phyloP scores from a whole-genome alignment of 2,888 invertebrate genomes.

The Andrena chrysosceles region DNA sequence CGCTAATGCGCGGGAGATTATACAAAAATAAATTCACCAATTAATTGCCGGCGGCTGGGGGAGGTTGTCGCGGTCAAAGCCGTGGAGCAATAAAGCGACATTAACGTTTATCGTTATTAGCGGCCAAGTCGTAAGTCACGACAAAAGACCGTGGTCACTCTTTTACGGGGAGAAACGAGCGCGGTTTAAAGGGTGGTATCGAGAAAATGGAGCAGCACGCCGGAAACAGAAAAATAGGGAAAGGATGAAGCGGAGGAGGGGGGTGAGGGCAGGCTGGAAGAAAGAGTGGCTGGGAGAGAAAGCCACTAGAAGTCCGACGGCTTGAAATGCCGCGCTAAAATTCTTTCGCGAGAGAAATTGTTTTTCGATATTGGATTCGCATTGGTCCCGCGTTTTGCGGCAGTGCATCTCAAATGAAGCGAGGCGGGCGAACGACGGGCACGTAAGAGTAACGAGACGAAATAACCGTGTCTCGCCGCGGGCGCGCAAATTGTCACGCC shows the following conservation, averaged over 20 bases:
- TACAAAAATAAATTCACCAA: constrained; percentile 70
- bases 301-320: constrained; percentile 68
- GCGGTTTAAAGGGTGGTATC: constrained; percentile 69
- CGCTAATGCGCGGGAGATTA: constrained; percentile 43
- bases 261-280: constrained; percentile 23
- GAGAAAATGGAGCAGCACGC: constrained; percentile 69
- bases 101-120: constrained; percentile 75
- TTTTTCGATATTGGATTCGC: constrained; percentile 86
- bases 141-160: constrained; percentile 65
- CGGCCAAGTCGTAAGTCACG: constrained; percentile 66
- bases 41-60: constrained; percentile 55
- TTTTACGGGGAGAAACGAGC: constrained; percentile 71
- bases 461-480: constrained; percentile 45
- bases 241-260: constrained; percentile 43
- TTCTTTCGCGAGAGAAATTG: constrained; percentile 84
- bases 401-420: constrained; percentile 80
- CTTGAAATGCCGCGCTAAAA: constrained; percentile 77
- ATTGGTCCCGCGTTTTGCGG: constrained; percentile 77
- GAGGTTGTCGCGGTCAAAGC: constrained; percentile 50
- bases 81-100: constrained; percentile 67
- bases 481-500: constrained; percentile 53
- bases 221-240: constrained; percentile 66
- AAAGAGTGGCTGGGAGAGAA: constrained; percentile 47
- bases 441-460: constrained; percentile 59
- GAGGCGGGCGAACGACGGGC: constrained; percentile 31